Evolutionary conservation across 2,888 invertebrate genomes (phyloP).

Genomic region (Calameuta filiformis): DNA sequence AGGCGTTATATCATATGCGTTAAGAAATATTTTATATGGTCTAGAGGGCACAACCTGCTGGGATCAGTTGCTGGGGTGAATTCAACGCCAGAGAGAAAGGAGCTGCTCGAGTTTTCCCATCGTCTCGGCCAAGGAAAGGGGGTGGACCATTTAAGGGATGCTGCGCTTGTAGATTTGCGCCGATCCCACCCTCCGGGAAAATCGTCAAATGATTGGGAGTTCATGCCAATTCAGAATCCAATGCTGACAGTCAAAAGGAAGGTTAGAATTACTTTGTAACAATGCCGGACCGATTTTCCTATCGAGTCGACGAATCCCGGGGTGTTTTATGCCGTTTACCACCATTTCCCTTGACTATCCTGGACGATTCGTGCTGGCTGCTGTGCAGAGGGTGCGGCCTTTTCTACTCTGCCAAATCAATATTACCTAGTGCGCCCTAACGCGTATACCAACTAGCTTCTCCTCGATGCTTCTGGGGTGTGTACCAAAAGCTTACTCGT

Average conservation of each 20-base stretch:
- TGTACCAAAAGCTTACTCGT: background rate
- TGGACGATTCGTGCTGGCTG: background rate
- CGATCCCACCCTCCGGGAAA: background rate
- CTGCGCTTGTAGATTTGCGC: background rate
- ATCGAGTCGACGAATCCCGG: conserved; percentile 28
- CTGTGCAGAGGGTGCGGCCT: conserved; percentile 42
- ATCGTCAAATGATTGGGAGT: background rate
- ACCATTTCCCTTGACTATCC: background rate
- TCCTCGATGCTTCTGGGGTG: background rate
- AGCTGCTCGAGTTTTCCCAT: background rate
- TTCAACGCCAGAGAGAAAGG: background rate
- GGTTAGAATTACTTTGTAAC: background rate
- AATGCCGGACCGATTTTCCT: background rate
- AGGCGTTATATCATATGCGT: background rate
- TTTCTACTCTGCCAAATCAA: conserved; percentile 38
- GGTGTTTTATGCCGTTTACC: background rate
- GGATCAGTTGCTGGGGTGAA: background rate
- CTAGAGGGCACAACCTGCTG: background rate
- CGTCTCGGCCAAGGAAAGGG: background rate
- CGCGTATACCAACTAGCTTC: background rate
- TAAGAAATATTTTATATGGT: background rate
- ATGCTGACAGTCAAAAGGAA: background rate
- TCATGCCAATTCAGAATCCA: background rate
- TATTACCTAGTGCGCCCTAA: conserved; percentile 31
- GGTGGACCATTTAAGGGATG: background rate